Conservation (phyloP, 2,888 invertebrate species). For the Zygothrica quintamaculata region DNA sequence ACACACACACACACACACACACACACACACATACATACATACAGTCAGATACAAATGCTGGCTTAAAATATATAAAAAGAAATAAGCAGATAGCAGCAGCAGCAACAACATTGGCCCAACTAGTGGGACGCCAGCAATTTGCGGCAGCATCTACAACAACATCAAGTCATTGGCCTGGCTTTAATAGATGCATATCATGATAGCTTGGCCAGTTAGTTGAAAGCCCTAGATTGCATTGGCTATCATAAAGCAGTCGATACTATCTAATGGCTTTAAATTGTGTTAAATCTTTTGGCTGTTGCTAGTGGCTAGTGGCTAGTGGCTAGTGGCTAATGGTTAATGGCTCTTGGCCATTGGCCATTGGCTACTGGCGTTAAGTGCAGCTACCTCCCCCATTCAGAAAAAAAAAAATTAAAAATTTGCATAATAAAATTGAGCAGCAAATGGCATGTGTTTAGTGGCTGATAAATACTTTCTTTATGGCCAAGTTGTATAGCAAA, state of each 20-base stretch:
- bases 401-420: too few species aligned
- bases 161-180: constrained; percentile 49
- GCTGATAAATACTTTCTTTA: constrained; percentile 70
- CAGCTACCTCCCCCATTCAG: constrained; percentile 41
- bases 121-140: constrained; percentile 1
- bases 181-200: constrained; percentile 40
- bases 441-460: constrained; percentile 51
- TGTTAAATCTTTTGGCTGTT: constrained; percentile 5
- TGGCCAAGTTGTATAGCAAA: constrained; percentile 39
- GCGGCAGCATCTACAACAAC: not conserved
- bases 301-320: constrained; percentile 8
- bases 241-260: constrained; percentile 20
- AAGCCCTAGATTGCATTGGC: constrained; percentile 46
- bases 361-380: not conserved
- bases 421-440: constrained; percentile 60
- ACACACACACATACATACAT: constrained; percentile 21
- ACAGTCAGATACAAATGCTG: constrained; percentile 27
- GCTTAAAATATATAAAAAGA: constrained; percentile 30
- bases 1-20: constrained; percentile 13
- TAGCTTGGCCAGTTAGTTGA: constrained; percentile 36
- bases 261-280: constrained; percentile 12
- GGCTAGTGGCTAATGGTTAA: constrained; percentile 2
- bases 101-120: not conserved
- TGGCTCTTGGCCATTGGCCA: constrained; percentile 6
- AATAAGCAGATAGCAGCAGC: not conserved